Conservation (phyloP, 35 echinoderm and acorn worm genomes). For the Heliocidaris tuberculata region DNA sequence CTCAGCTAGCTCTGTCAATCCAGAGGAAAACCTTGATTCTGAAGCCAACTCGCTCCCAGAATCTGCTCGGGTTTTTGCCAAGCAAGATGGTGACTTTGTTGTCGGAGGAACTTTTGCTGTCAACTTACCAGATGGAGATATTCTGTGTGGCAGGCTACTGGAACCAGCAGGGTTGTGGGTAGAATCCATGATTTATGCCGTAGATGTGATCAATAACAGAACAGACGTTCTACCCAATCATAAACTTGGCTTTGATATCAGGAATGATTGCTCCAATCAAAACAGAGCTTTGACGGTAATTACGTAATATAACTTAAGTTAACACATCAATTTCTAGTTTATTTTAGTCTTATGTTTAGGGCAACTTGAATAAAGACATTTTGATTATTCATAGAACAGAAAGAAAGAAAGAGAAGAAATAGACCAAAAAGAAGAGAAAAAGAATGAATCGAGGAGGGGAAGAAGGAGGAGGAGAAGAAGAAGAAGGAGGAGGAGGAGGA, state of each 20-base stretch:
- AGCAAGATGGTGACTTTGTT: constrained; percentile 39
- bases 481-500: too few species aligned
- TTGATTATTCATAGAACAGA: neutral
- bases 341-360: neutral
- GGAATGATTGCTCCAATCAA: constrained; percentile 89
- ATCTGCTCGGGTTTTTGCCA: constrained; percentile 33
- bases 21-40: neutral
- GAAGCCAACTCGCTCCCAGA: neutral
- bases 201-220: constrained; percentile 81
- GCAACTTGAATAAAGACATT: neutral
- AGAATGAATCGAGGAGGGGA: too few species aligned
- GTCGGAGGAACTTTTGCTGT: constrained; percentile 59
- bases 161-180: constrained; percentile 71
- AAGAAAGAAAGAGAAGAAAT: too few species aligned
- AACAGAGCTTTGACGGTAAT: constrained; percentile 85
- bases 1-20: neutral
- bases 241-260: constrained; percentile 78
- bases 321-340: neutral
- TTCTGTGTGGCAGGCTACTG: constrained; percentile 49
- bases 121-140: constrained; percentile 7
- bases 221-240: constrained; percentile 62
- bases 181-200: constrained; percentile 89
- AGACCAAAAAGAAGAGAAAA: too few species aligned
- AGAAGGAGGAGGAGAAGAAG: too few species aligned
- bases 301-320: neutral